These are phyloP conservation scores for Hydrotaea cyrtoneurina DNA, from an alignment of 2,888 invertebrate species.

Conservation along the genomic window DNA sequence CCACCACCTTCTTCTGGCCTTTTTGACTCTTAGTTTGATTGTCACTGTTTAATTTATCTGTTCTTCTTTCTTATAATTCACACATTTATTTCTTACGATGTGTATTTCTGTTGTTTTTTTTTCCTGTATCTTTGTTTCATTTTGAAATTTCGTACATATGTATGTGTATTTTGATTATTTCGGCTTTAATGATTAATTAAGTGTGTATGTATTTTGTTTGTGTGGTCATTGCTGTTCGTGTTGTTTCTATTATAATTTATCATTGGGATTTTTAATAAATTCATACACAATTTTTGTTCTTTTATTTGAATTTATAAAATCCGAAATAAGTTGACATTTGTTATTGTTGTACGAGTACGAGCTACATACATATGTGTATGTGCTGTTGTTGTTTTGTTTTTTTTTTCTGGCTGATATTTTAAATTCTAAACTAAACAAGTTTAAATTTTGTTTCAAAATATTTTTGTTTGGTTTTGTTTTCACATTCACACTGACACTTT, in stretches of 20 bases:
- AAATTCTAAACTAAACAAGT: conserved; percentile 70
- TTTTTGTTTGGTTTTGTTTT: background rate
- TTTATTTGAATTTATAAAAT: background rate
- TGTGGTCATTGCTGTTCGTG: background rate
- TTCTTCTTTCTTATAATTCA: conserved; percentile 3
- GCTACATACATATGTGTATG: background rate
- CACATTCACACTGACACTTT: too few species aligned
- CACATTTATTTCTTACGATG: conserved; percentile 6
- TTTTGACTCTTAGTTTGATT: conserved; percentile 27
- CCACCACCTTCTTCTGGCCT: too few species aligned
- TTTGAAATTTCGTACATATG: too few species aligned
- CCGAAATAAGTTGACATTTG: conserved; percentile 10
- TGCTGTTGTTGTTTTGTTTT: conserved; percentile 10
- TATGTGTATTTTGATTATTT: background rate
- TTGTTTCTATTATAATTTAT: too few species aligned
- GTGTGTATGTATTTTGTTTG: conserved; percentile 3
- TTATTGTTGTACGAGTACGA: background rate
- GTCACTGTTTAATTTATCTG: conserved; percentile 53
- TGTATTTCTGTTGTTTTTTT: too few species aligned
- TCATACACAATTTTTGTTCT: conserved; percentile 2
- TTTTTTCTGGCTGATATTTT: conserved; percentile 59
- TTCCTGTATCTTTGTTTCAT: too few species aligned
- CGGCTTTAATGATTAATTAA: background rate
- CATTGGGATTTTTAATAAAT: background rate
- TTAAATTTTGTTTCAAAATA: conserved; percentile 68